Evolutionary conservation across 2,797 vertebrate species (phyloP), one percentile per base, ranked within the genome.

Genomic region (Apogon talboti): DNA sequence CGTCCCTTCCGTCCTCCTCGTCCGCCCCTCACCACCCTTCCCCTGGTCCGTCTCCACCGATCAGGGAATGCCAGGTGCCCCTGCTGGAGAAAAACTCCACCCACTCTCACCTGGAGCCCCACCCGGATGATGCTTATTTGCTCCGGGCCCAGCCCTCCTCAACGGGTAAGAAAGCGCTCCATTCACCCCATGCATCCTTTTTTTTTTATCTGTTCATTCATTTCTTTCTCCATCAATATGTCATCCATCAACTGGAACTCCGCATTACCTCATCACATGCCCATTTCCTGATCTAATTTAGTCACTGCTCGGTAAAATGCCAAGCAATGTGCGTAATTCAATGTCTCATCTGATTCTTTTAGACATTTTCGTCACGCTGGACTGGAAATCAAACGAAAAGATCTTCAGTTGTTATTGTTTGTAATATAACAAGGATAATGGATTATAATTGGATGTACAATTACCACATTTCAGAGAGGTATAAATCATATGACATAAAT

Each of bases 11-110:
- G 83, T 96, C 96, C 87, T 96, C 96, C 79, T 96, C 96, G 81
- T 95, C 97, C 87, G 78, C 66, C 93, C 96, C 96, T 74, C 96
- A 94, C 92, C 96, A 95, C 92, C 96, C 96, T 84, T 91, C 94
- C 89, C 95, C 96, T 9, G 87, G 87, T 76, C 90, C 90, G 6
- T 89, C 90, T 68, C 96, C 96, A 78, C 96, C 94, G 85, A 93
- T 94, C 85, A 91, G 94, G 85, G 94, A 95, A 85, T 99, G 97
- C 92, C 98, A 99, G 95, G 97, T 99, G 93, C 97, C 97, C 90
- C 95, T 99, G 93, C 95, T 99, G 94, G 96, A 99, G 95, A 98
- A 96, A 95, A 98, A 96, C 87, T 96, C 97, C 90, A 95, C 95
- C 92, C 97, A 98, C 94, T 96, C 97, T 85, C 98, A 97, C 93